These are phyloP conservation scores for Hemicentrotus pulcherrimus DNA, from an alignment of 35 echinoderm and acorn worm genomes.

Conservation along the genomic window DNA sequence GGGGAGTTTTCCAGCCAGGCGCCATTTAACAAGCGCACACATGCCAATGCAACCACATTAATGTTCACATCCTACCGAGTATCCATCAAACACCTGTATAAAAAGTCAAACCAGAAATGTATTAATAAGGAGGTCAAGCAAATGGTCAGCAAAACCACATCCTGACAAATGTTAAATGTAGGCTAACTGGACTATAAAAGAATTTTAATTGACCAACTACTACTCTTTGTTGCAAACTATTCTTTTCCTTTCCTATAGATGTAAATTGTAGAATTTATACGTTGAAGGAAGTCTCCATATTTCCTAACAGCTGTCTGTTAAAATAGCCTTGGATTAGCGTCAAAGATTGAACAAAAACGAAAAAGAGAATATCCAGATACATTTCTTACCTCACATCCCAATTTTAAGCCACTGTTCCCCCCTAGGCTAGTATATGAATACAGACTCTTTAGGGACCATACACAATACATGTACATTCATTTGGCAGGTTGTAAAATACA, in stretches of 20 bases:
- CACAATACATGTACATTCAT: too few relatives aligned
- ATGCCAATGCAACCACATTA: too few relatives aligned
- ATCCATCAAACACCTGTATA: too few relatives aligned
- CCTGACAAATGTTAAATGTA: not conserved
- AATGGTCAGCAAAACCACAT: not conserved
- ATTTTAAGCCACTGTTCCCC: not conserved
- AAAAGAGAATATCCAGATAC: not conserved
- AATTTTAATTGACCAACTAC: not conserved
- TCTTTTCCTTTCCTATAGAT: not conserved
- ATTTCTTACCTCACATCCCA: not conserved
- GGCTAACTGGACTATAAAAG: not conserved
- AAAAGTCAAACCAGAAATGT: not conserved
- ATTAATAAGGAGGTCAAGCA: not conserved
- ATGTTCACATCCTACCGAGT: too few relatives aligned
- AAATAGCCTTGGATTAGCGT: not conserved
- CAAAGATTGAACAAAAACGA: not conserved
- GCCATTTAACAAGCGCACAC: too few relatives aligned
- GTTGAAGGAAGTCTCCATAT: not conserved
- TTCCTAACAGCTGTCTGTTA: not conserved
- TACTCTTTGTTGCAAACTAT: not conserved
- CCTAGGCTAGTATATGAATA: too few relatives aligned
- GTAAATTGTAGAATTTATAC: not conserved
- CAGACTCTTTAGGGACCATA: too few relatives aligned
- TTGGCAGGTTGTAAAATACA: too few relatives aligned
- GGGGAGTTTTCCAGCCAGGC: too few relatives aligned